Conservation (phyloP, 2,797 vertebrate species). For the Pseudomugil tenellus region DNA sequence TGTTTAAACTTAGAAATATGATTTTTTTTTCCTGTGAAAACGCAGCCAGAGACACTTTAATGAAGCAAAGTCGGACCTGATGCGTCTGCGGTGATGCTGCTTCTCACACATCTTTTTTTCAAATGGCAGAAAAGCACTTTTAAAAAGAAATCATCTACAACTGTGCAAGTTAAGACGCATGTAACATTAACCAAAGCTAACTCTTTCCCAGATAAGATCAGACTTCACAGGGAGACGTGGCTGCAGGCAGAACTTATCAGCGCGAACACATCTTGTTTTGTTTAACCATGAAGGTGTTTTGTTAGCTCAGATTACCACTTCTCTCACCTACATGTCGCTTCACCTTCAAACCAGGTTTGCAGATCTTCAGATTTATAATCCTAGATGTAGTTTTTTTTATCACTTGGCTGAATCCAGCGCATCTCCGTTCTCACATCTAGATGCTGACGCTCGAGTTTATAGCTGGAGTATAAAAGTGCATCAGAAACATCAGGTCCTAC, state of each 20-base stretch:
- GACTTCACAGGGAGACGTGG: conserved; percentile 25
- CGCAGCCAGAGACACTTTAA: too few species aligned
- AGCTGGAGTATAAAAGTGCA: rapidly evolving
- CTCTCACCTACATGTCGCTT: not conserved
- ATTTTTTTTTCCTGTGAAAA: too few species aligned
- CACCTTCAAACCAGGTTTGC: too few species aligned
- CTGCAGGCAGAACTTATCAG: conserved; percentile 28
- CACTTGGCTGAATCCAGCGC: too few species aligned
- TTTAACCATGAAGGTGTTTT: conserved; percentile 6
- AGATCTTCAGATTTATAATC: too few species aligned
- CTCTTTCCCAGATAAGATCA: not conserved
- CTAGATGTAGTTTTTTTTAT: too few species aligned
- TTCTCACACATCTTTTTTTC: not conserved
- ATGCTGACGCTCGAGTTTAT: too few species aligned
- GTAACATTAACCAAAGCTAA: not conserved
- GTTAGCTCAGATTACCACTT: conserved; percentile 51
- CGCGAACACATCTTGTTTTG: conserved; percentile 40
- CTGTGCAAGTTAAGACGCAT: not conserved
- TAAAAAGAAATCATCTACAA: not conserved
- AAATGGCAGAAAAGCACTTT: too few species aligned
- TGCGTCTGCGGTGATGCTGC: conserved; percentile 28
- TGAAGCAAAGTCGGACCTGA: conserved; percentile 15
- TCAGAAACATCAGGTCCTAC: conserved; percentile 38
- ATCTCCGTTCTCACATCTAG: too few species aligned
- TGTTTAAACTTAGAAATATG: too few species aligned